A percentile compares a stretch with the other conserved stretches of the same genome.
Evolutionary conservation across 2,888 invertebrate species (phyloP).

Genomic region (Mythimna lalbum): DNA sequence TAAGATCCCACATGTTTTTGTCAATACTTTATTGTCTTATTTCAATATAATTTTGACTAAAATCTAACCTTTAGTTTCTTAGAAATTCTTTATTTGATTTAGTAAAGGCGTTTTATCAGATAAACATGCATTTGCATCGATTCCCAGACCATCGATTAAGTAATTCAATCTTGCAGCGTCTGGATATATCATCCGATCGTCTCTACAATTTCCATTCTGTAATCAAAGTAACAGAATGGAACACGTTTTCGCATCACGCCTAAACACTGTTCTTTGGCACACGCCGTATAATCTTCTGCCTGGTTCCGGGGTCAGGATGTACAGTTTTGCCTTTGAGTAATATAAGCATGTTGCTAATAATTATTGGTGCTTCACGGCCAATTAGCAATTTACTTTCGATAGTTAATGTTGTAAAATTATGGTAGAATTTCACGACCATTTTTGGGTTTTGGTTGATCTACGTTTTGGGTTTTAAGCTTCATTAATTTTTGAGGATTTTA

Average conservation of each 20-base stretch:
- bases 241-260: conserved; percentile 55
- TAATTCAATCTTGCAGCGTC: conserved; percentile 41
- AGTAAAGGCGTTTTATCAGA: conserved; percentile 7
- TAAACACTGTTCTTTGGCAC: conserved; percentile 56
- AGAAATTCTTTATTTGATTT: conserved; percentile 6
- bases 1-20: background rate
- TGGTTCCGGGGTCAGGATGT: conserved; percentile 55
- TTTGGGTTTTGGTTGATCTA: background rate
- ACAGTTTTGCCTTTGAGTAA: conserved; percentile 43
- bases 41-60: conserved; percentile 12
- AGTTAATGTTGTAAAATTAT: conserved; percentile 34
- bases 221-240: conserved; percentile 50
- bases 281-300: conserved; percentile 45
- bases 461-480: background rate
- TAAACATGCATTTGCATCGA: conserved; percentile 22
- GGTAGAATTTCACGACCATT: conserved; percentile 20
- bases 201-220: conserved; percentile 40
- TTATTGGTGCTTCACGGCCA: conserved; percentile 38
- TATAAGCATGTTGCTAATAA: conserved; percentile 47
- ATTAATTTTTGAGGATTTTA: background rate
- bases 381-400: conserved; percentile 48
- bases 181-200: conserved; percentile 41
- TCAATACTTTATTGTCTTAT: background rate
- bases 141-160: conserved; percentile 33
- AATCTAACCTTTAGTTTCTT: conserved; percentile 18